Evolutionary conservation across 2,888 invertebrate genomes (phyloP).

Genomic region (Acanthacorydalis orientalis): DNA sequence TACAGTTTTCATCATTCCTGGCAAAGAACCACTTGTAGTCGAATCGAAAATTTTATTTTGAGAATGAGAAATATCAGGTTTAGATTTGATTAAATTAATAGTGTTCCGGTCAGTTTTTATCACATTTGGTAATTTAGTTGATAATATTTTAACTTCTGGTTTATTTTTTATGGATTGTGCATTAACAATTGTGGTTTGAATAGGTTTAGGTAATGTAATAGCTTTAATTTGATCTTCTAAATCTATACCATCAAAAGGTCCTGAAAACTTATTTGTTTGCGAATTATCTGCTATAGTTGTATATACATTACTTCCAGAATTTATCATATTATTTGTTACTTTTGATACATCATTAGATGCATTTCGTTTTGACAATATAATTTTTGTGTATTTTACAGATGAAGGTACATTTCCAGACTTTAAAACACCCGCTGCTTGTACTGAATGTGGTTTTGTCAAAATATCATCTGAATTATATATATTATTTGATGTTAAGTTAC

Average conservation of each 20-base stretch:
- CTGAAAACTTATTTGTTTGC: not conserved
- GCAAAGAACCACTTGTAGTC: too few relatives aligned
- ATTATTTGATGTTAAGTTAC: too few relatives aligned
- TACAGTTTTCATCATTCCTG: too few relatives aligned
- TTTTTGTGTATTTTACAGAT: constrained; percentile 29
- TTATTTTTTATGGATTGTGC: constrained; percentile 9
- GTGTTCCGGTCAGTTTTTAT: not conserved
- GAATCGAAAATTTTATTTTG: too few relatives aligned
- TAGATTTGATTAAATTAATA: too few relatives aligned
- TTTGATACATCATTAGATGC: constrained; percentile 11
- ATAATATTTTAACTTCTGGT: constrained; percentile 8
- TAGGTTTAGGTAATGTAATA: constrained; percentile 11
- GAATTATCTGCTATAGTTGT: constrained; percentile 13
- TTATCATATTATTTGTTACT: constrained; percentile 1
- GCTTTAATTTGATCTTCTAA: constrained; percentile 22
- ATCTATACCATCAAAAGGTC: constrained; percentile 17
- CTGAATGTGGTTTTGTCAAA: not conserved
- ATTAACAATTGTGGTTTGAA: constrained; percentile 7
- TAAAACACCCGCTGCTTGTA: not conserved
- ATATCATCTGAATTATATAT: too few relatives aligned
- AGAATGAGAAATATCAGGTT: too few relatives aligned
- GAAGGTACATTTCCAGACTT: not conserved
- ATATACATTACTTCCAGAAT: constrained; percentile 13
- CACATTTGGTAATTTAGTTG: not conserved
- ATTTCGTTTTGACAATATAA: constrained; percentile 29